Base-by-base conservation (phyloP, 2,113 vertebrate species). In the Carollia perspicillata region DNA sequence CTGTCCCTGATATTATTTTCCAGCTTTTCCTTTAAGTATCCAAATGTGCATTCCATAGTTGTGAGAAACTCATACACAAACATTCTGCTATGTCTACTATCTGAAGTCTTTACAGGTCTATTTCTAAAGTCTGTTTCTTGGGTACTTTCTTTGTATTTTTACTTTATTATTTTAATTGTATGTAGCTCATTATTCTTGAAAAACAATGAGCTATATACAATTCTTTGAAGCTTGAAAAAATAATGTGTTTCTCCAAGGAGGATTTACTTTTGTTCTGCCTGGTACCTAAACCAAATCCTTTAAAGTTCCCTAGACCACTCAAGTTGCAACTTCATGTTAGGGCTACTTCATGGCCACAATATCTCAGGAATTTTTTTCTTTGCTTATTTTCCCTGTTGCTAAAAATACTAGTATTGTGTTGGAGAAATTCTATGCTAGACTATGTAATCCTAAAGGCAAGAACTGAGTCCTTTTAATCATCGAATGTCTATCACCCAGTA, bases 301-400 rank as follows among this genome's bases (percentile, higher is more conserved):
- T 84, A 49, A 86, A 8, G 33, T 51, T 83, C 75, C 11, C 9
- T 68, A 26, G 55, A 66, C 7, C 18, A 68, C 17, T 4, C 20
- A 84, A 33, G 10, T 55, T 94, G 12, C 16, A 84, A 66, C 69
- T 87, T 30, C 68, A 37, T 74, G 40, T 75, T 28, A 89, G 49
- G 44, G 3, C 35, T 60, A 20, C 35, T 51, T 89, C 37, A 79
- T 23, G 11, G 35, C 26, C 11, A 78, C 0, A 17, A 0, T 75
- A 13, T 80, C 40, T 90, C 44, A 30, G 16, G 18, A 83, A 17
- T 63, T 42, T 90, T 94, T 88, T 93, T 93, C n/a, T 81, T 87
- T 72, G 40, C 33, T 72, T 95, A 49, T 87, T 87, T 96, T 83
- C 55, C 23, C 55, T 87, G 5, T 75, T 92, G 53, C 69, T 95